Percentiles rank a stretch among this genome's conserved stretches.
Evolutionary conservation across 2,888 invertebrate species (phyloP).

Genomic region (Drosophila rubida): DNA sequence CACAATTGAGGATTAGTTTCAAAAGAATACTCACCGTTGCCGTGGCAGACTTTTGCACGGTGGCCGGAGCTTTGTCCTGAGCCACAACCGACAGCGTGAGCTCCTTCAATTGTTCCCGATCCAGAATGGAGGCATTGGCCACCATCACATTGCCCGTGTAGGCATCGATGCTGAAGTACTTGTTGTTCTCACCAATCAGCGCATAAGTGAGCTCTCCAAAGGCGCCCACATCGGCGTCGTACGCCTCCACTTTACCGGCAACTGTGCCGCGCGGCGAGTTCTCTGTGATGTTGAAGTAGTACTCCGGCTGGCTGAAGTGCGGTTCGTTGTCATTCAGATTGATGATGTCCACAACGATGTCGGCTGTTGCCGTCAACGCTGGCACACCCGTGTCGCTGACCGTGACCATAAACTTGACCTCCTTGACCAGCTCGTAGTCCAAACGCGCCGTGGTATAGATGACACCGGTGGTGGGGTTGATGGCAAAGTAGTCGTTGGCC

Average conservation of each 20-base stretch:
- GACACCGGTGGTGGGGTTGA: constrained; percentile 92
- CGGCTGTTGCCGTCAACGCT: constrained; percentile 91
- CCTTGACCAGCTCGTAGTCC: constrained; percentile 92
- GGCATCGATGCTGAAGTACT: constrained; percentile 90
- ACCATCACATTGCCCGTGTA: constrained; percentile 91
- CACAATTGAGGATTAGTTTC: background rate
- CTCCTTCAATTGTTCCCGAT: constrained; percentile 90
- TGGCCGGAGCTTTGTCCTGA: constrained; percentile 90
- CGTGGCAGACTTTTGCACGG: constrained; percentile 89
- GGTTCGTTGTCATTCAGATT: constrained; percentile 96
- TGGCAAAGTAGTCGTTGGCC: constrained; percentile 91
- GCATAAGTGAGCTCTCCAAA: constrained; percentile 92
- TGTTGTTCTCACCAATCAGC: constrained; percentile 90
- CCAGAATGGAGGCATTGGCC: constrained; percentile 89
- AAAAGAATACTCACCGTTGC: constrained; percentile 87
- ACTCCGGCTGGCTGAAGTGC: constrained; percentile 88
- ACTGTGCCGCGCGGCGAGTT: constrained; percentile 90
- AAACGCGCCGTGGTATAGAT: constrained; percentile 91
- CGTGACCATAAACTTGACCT: constrained; percentile 91
- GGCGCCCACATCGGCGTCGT: constrained; percentile 91
- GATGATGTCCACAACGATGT: constrained; percentile 90
- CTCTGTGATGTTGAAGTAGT: constrained; percentile 90
- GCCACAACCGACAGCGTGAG: constrained; percentile 92
- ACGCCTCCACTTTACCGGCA: constrained; percentile 90
- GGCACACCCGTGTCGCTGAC: constrained; percentile 96